phyloP scores from a whole-genome alignment of 2,113 vertebrate genomes.

The Otis tarda region DNA sequence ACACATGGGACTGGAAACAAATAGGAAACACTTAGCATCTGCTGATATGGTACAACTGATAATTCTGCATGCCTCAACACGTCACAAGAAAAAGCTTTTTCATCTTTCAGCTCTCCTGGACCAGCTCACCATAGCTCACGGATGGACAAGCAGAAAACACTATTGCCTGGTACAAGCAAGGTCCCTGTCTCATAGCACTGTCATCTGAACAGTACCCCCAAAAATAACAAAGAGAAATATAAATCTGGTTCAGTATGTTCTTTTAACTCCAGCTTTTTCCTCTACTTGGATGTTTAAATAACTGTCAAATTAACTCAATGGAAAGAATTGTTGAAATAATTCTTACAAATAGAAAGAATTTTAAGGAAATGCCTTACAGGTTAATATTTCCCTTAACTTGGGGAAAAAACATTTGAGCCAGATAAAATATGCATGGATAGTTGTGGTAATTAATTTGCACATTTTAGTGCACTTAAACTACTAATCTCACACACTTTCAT shows the following conservation, averaged over 20 bases:
- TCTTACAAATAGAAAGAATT: not conserved
- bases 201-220: not conserved
- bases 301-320: not conserved
- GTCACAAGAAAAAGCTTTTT: not conserved
- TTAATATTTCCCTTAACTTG: not conserved
- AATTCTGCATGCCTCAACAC: not conserved
- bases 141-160: not conserved
- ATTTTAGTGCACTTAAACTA: slow-evolving; percentile 50
- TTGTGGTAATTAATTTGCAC: slow-evolving; percentile 57
- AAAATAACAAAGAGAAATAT: not conserved
- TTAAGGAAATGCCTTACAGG: not conserved
- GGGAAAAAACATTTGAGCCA: not conserved
- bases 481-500: slow-evolving; percentile 3
- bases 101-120: not conserved
- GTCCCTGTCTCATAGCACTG: not conserved
- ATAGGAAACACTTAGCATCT: not conserved
- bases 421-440: not conserved
- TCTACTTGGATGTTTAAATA: not conserved
- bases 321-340: not conserved
- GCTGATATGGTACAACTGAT: too few relatives aligned
- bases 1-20: not conserved
- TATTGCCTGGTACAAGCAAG: not conserved
- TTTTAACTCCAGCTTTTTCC: not conserved
- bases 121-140: not conserved
- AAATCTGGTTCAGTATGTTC: not conserved